A percentile compares a stretch with the other conserved stretches of the same genome.
These are phyloP conservation scores for Ageneiosus marmoratus DNA, from an alignment of 2,113 vertebrate species.

Conservation along the genomic window DNA sequence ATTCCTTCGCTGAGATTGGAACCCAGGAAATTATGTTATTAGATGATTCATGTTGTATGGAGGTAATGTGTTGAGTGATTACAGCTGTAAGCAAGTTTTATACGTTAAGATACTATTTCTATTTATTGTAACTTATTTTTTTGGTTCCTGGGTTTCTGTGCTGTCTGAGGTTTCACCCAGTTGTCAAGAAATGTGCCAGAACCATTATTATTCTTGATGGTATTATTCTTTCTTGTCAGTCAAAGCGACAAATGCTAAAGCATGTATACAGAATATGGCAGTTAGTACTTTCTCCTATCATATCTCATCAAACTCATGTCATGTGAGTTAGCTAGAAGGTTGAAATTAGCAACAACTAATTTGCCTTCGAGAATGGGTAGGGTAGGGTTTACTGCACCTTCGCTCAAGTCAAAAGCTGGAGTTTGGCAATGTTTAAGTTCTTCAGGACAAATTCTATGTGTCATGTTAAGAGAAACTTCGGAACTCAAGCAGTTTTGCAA, in stretches of 20 bases:
- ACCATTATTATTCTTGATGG: no score
- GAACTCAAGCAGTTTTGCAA: neutral
- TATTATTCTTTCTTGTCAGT: neutral
- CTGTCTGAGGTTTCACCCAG: neutral
- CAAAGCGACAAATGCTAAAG: neutral
- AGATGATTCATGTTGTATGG: neutral
- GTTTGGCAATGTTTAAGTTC: neutral
- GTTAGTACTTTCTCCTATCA: neutral
- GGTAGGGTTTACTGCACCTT: neutral
- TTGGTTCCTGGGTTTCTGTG: neutral
- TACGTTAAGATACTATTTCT: neutral
- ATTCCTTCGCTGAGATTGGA: constrained; percentile 5
- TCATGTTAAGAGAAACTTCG: neutral
- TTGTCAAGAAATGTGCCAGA: neutral
- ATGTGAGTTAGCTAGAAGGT: neutral
- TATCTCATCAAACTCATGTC: neutral
- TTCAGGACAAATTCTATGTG: neutral
- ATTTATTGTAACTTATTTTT: neutral
- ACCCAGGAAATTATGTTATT: neutral
- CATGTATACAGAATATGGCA: neutral
- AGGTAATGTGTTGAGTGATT: neutral
- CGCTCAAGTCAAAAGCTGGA: neutral
- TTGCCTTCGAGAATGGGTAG: neutral
- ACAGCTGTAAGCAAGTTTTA: neutral
- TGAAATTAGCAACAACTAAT: neutral